phyloP scores from a whole-genome alignment of 2,888 invertebrate genomes.

The Poecilus cupreus region DNA sequence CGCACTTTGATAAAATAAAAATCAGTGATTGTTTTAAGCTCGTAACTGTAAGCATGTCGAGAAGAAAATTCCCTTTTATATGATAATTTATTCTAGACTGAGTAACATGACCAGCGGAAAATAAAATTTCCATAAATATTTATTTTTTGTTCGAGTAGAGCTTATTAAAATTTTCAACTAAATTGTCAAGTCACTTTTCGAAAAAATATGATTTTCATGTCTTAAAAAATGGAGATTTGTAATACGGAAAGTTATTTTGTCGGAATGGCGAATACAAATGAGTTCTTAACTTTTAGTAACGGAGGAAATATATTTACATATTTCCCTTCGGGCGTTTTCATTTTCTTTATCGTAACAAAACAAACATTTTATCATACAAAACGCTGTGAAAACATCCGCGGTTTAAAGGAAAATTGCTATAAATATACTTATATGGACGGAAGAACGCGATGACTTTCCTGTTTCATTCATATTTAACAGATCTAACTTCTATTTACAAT shows the following conservation, averaged over 20 bases:
- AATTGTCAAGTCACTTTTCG: constrained; percentile 24
- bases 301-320: constrained; percentile 49
- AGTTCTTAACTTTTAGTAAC: constrained; percentile 47
- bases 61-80: constrained; percentile 39
- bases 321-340: constrained; percentile 39
- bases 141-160: constrained; percentile 3
- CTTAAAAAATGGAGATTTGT: constrained; percentile 50
- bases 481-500: too few species aligned
- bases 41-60: background rate
- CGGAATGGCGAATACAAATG: constrained; percentile 49
- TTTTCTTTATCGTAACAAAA: constrained; percentile 41
- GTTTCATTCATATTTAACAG: background rate
- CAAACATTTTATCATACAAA: constrained; percentile 34
- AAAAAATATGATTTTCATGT: constrained; percentile 2
- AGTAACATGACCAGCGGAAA: background rate
- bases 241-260: constrained; percentile 49
- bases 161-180: constrained; percentile 43
- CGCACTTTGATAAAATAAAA: constrained; percentile 50
- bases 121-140: constrained; percentile 45
- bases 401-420: background rate
- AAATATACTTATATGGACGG: background rate
- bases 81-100: constrained; percentile 45
- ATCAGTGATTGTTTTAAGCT: constrained; percentile 11
- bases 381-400: background rate
- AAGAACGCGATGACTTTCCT: background rate